Base-by-base conservation (phyloP, 1,140 invertebrate species). In the Glomeris maerens region DNA sequence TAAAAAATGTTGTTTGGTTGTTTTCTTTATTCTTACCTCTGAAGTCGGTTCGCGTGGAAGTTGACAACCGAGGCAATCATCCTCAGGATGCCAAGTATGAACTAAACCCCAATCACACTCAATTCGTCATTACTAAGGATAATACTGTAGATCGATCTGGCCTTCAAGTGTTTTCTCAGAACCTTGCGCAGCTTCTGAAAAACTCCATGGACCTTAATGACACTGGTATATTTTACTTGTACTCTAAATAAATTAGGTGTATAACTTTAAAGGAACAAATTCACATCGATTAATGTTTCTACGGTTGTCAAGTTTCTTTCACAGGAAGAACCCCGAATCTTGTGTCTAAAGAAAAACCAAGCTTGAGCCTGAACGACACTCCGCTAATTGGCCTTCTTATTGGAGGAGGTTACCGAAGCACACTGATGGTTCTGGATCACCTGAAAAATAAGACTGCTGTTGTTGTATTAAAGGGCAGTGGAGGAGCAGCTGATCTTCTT, bases 381-480 rank as follows among this genome's bases (percentile, higher is more conserved):
- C 69, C 70, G 5, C 62, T 72, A 13, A 61, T 72, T 1, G 66
- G 63, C 10, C 52, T 71, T 14, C 52, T 72, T 22, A 62, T 72
- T 20, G 66, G 70, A 52, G 70, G 69, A 2, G 64, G 64, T 7
- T 62, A 64, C 27, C 52, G 60, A n/a, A 62, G 61, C 38, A 64
- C 69, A 3, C 59, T 67, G 20, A 59, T 67, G 17, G 61, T 67
- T 4, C 50, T 70, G 10, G 64, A 62, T 40, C 63, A 68, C 53
- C 55, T 72, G 10, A 65, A 63, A 26, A 61, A 66, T 25, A 63
- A 66, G 50, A 63, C 68, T 52, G 66, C 70, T 17, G 61, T 71
- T 3, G 59, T 72, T 1, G 63, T 72, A 1, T 54, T 71, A 5
- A 66, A 67, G 52, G 69, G 69, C 7, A 64, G 60, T 47, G 70